Evolutionary conservation across 2,888 invertebrate species (phyloP).

Genomic region (Microchrysa polita): DNA sequence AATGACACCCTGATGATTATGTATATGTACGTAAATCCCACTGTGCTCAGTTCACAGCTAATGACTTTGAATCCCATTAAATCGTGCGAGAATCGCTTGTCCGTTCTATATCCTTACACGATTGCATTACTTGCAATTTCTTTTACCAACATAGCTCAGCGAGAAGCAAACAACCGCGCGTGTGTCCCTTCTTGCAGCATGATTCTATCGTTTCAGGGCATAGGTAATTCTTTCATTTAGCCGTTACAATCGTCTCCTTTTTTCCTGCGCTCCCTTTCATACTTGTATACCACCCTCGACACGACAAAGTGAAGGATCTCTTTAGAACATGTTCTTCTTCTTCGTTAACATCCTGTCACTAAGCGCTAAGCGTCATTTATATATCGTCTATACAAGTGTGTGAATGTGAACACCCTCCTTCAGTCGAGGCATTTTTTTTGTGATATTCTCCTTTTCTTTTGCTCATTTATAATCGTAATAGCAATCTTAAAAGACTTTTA

Average conservation of each 20-base stretch:
- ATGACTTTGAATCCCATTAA: background rate
- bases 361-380: conserved; percentile 13
- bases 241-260: background rate
- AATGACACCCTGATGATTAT: background rate
- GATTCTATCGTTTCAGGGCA: conserved; percentile 13
- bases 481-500: conserved; percentile 39
- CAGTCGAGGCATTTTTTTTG: too few relatives aligned
- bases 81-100: background rate
- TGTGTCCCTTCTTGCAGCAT: background rate
- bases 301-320: background rate
- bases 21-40: background rate
- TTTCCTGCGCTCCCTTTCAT: too few relatives aligned
- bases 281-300: too few relatives aligned
- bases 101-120: background rate
- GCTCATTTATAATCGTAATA: conserved; percentile 38
- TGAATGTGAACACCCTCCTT: too few relatives aligned
- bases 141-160: background rate
- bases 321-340: background rate
- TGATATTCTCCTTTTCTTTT: background rate
- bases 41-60: background rate
- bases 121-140: conserved; percentile 24
- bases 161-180: background rate
- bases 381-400: conserved; percentile 8
- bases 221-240: conserved; percentile 14
- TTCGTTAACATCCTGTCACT: conserved; percentile 7